Evolutionary conservation across 2,888 invertebrate species (phyloP).

Genomic region (Dicyrtomina minuta): DNA sequence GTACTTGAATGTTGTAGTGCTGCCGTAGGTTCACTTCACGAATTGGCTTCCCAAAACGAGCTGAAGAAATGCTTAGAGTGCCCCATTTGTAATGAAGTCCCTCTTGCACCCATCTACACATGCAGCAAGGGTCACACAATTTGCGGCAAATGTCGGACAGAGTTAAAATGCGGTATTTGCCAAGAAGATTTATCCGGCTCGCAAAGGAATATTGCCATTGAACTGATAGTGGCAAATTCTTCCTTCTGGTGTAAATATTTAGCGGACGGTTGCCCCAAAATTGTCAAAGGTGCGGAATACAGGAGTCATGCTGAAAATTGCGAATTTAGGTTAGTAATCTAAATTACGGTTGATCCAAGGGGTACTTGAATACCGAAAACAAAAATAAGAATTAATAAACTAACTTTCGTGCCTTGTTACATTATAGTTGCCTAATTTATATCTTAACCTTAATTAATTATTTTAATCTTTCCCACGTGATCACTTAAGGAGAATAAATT

Average conservation of each 20-base stretch:
- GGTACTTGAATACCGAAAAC: no score
- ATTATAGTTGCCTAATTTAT: no score
- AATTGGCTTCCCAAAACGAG: slow-evolving; percentile 42
- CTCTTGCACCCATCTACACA: slow-evolving; percentile 49
- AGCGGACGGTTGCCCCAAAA: slow-evolving; percentile 44
- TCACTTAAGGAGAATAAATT: slow-evolving; percentile 40
- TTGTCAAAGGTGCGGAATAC: slow-evolving; percentile 43
- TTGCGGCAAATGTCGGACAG: slow-evolving; percentile 44
- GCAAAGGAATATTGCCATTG: slow-evolving; percentile 41
- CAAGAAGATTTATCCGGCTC: slow-evolving; percentile 44
- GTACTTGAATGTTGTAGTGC: no score
- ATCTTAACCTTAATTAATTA: no score
- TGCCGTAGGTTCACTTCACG: slow-evolving; percentile 43
- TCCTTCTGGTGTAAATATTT: slow-evolving; percentile 48
- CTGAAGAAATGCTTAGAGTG: slow-evolving; percentile 48
- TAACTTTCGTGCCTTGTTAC: no score
- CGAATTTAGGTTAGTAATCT: slow-evolving; percentile 42
- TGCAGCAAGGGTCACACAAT: slow-evolving; percentile 46
- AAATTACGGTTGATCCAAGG: no score
- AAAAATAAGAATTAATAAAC: no score
- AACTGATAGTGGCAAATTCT: slow-evolving; percentile 45
- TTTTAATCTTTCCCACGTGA: no score
- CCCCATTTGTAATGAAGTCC: slow-evolving; percentile 49
- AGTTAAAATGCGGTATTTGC: slow-evolving; percentile 42
- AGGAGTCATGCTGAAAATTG: slow-evolving; percentile 40